Evolutionary conservation across 2,113 vertebrate genomes (phyloP).

Genomic region (Apteryx owenii): DNA sequence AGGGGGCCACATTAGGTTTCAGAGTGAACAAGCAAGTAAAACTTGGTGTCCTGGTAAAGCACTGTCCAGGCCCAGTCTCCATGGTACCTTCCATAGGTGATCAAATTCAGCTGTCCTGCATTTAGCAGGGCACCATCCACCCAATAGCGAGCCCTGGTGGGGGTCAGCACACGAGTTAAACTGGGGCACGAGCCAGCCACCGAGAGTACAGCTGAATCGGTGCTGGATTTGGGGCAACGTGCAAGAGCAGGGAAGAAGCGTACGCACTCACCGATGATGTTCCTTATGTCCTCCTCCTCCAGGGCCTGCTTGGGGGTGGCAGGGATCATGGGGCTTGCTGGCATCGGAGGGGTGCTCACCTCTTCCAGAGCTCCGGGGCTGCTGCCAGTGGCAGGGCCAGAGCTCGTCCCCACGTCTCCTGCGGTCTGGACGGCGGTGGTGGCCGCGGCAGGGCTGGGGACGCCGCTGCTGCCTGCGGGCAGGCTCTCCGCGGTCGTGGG

Average conservation of each 20-base stretch:
- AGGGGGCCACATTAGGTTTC: not conserved
- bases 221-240: not conserved
- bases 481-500: not conserved
- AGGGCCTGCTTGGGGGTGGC: slow-evolving; percentile 57
- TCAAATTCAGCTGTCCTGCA: not conserved
- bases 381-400: not conserved
- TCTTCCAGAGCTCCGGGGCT: not conserved
- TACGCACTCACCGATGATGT: slow-evolving; percentile 78
- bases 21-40: not conserved
- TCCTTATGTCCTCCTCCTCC: slow-evolving; percentile 78
- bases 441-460: not conserved
- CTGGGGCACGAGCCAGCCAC: fast-evolving
- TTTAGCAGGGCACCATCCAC: not conserved
- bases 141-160: too few species aligned
- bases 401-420: not conserved
- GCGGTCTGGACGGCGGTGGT: not conserved
- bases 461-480: not conserved
- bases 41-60: not conserved
- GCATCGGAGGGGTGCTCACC: fast-evolving
- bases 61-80: not conserved
- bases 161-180: too few species aligned
- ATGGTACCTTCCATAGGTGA: not conserved
- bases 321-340: not conserved
- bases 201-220: fast-evolving
- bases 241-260: not conserved